Percentiles rank a stretch among this genome's conserved stretches.
phyloP scores from a whole-genome alignment of 2,888 invertebrate species.

The Eledona agricola region DNA sequence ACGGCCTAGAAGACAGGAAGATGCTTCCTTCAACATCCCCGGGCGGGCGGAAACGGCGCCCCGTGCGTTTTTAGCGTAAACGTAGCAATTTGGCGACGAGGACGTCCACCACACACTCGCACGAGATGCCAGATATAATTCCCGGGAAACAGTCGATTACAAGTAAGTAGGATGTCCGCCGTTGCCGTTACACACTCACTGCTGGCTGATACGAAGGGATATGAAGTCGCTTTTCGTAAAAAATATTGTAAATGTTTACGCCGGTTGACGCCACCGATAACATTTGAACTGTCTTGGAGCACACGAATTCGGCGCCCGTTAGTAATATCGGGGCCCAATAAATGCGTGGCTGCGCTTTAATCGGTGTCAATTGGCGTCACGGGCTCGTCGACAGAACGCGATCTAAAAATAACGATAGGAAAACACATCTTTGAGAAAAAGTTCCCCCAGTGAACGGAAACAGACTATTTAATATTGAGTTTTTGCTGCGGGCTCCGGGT shows the following conservation, averaged over 20 bases:
- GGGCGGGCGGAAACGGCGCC: conserved; percentile 45
- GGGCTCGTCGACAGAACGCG: conserved; percentile 32
- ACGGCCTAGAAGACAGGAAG: conserved; percentile 37
- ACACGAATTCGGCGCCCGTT: conserved; percentile 31
- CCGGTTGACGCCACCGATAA: conserved; percentile 41
- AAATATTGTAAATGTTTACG: conserved; percentile 42
- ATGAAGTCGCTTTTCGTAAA: conserved; percentile 37
- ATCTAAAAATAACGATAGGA: conserved; percentile 47
- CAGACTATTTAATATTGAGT: conserved; percentile 55
- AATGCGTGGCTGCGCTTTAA: conserved; percentile 20
- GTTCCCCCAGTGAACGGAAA: conserved; percentile 53
- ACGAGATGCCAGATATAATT: conserved; percentile 51
- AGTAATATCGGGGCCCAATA: background rate
- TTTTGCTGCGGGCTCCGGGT: conserved; percentile 52
- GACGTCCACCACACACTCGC: conserved; percentile 45
- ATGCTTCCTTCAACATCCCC: conserved; percentile 42
- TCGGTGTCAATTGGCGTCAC: conserved; percentile 37
- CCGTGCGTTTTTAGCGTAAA: conserved; percentile 27
- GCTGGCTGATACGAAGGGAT: conserved; percentile 27
- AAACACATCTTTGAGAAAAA: conserved; percentile 50
- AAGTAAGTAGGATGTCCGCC: conserved; percentile 58
- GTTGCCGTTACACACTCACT: conserved; percentile 41
- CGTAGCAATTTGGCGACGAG: conserved; percentile 32
- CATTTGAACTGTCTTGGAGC: conserved; percentile 43
- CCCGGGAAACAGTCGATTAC: conserved; percentile 58